Evolutionary conservation across 2,888 invertebrate species (phyloP).

Genomic region (Clusia tigrina): DNA sequence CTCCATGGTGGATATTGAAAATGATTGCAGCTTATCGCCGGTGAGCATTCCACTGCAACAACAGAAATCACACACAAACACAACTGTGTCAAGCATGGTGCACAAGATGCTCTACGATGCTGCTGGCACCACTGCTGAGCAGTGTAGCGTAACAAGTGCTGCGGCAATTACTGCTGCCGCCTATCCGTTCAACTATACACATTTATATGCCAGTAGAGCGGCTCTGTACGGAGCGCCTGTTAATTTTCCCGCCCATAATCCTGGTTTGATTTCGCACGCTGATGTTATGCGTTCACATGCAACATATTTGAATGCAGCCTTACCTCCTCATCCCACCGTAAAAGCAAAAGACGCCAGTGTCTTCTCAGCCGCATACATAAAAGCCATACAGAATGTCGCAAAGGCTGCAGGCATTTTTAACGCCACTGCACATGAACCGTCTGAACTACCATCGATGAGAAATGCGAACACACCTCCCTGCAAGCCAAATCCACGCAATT

Average conservation of each 20-base stretch:
- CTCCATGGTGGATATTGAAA: not conserved
- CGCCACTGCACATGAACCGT: not conserved
- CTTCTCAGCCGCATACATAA: not conserved
- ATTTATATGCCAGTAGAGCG: not conserved
- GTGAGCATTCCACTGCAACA: not conserved
- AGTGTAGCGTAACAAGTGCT: not conserved
- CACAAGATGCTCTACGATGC: not conserved
- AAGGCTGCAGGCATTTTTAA: not conserved
- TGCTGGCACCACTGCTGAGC: not conserved
- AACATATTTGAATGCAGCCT: not conserved
- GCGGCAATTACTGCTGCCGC: not conserved
- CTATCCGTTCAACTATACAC: not conserved
- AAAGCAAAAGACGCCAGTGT: not conserved
- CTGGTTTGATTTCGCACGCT: not conserved
- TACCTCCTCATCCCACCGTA: not conserved
- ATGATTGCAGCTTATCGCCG: not conserved
- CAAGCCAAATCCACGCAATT: not conserved
- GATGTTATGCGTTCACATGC: not conserved
- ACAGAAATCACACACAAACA: no score
- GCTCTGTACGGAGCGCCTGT: not conserved
- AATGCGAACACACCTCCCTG: not conserved
- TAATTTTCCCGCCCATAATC: not conserved
- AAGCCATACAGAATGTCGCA: constrained; percentile 1
- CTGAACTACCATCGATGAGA: not conserved
- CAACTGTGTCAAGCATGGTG: not conserved